Base-by-base conservation (phyloP, 2,113 vertebrate genomes). In the Alethe castanea region DNA sequence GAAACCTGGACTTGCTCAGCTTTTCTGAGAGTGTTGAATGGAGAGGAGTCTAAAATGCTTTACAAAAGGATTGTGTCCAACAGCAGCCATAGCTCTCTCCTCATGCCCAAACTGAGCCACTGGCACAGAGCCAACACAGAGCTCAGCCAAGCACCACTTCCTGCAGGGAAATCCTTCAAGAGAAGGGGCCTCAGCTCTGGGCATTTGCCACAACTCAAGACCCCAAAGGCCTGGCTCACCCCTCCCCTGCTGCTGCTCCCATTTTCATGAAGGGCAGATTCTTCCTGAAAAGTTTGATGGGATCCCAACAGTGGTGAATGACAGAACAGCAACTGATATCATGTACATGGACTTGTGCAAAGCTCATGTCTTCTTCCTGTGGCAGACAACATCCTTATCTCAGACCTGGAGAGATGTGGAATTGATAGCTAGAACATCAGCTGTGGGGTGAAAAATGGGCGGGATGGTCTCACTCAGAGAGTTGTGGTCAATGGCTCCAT, bases 401-500 rank as follows among this genome's bases (percentile, higher is more conserved):
- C 15, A 35, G 33, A n/a, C 24, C 7, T 19, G 24, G 12, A 42
- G 31, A 19, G 19, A 19, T 25, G 25, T 44, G 45, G 19, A 82
- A 19, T 15, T 35, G 25, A 19, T 13, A 40, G 35, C 4, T 59
- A 44, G 35, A 50, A 22, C 35, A 59, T 48, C 22, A 57, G 0
- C 8, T 38, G 42, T 33, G 64, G 19, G 12, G 7, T 59, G 14
- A 19, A 15, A 40, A 70, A 82, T 60, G 36, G 19, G 8, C 0
- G 2, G 15, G 12, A 29, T 5, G 15, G 12, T 61, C 25, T 12
- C 25, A 19, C 36, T 19, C 15, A 23, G 3, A 35, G 38, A 4
- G 12, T 4, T 70, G 16, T 12, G 8, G 25, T 31, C 45, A 61
- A 19, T 0, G 0, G 3, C 45, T 52, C 36, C 31, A 15, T 35